phyloP scores from a whole-genome alignment of 1,140 invertebrate species.

The Danaus melanippus region DNA sequence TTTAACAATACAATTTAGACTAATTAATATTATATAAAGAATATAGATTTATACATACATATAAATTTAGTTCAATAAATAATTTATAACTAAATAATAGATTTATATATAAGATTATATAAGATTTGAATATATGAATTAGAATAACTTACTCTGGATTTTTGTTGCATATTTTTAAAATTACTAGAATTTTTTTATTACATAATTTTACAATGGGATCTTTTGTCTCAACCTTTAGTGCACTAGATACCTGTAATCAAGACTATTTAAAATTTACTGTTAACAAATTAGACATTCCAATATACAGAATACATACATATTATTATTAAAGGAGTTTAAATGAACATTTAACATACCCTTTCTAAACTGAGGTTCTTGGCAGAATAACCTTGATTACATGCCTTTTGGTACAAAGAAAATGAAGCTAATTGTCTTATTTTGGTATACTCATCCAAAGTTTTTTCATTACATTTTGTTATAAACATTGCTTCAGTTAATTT shows the following conservation, averaged over 20 bases:
- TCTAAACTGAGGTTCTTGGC: constrained; percentile 22
- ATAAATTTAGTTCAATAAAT: not conserved
- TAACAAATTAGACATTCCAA: no score
- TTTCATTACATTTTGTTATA: constrained; percentile 41
- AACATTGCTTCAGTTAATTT: constrained; percentile 48
- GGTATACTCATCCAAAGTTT: constrained; percentile 31
- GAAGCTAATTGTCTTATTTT: constrained; percentile 39
- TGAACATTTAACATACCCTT: constrained; percentile 26
- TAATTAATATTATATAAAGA: no score
- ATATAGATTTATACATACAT: no score
- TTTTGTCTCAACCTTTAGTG: constrained; percentile 17
- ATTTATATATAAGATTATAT: constrained; percentile 4
- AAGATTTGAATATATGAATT: not conserved
- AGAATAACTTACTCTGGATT: constrained; percentile 41
- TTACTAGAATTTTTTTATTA: constrained; percentile 45
- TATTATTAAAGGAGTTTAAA: not conserved
- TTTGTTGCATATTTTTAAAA: constrained; percentile 35
- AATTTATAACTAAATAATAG: not conserved
- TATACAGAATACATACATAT: no score
- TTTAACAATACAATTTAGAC: no score
- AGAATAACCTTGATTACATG: constrained; percentile 24
- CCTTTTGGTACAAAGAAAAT: constrained; percentile 32
- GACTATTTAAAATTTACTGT: no score
- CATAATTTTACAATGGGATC: constrained; percentile 37
- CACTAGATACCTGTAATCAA: constrained; percentile 22